phyloP scores from a whole-genome alignment of 2,888 invertebrate species.

The Agonopterix alstromeriana region DNA sequence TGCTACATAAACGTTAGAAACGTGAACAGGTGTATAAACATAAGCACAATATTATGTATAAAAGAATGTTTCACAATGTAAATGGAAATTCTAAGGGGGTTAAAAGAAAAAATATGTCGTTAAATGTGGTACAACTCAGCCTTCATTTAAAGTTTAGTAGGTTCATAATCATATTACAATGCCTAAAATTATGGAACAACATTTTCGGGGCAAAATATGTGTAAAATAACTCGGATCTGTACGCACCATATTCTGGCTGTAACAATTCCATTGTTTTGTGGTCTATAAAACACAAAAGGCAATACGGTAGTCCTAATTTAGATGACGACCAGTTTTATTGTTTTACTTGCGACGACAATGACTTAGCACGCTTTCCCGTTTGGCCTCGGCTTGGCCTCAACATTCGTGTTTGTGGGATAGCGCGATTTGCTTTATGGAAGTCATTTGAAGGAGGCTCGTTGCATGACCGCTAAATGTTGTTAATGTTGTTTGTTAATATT shows the following conservation, averaged over 20 bases:
- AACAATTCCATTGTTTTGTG: not conserved
- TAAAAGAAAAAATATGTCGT: not conserved
- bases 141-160: too few species aligned
- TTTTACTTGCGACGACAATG: slow-evolving; percentile 20
- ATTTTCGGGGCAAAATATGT: not conserved
- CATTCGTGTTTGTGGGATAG: slow-evolving; percentile 31
- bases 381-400: slow-evolving; percentile 9
- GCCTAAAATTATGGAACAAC: too few species aligned
- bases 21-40: slow-evolving; percentile 38
- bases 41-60: not conserved
- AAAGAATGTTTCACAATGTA: not conserved
- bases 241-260: not conserved
- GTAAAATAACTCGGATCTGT: not conserved
- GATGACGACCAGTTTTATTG: slow-evolving; percentile 26
- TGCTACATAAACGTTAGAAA: slow-evolving; percentile 37
- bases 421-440: slow-evolving; percentile 15
- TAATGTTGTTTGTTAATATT: not conserved
- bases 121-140: too few species aligned
- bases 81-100: not conserved
- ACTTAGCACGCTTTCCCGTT: slow-evolving; percentile 27
- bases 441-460: slow-evolving; percentile 8
- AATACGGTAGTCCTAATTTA: slow-evolving; percentile 25
- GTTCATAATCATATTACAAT: too few species aligned
- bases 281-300: slow-evolving; percentile 10
- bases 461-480: slow-evolving; percentile 1